Evolutionary conservation across 37 sponge, comb jelly and placozoan species (phyloP), one percentile per base, ranked within the genome.

Genomic region (Cladorhizidae sp.): DNA sequence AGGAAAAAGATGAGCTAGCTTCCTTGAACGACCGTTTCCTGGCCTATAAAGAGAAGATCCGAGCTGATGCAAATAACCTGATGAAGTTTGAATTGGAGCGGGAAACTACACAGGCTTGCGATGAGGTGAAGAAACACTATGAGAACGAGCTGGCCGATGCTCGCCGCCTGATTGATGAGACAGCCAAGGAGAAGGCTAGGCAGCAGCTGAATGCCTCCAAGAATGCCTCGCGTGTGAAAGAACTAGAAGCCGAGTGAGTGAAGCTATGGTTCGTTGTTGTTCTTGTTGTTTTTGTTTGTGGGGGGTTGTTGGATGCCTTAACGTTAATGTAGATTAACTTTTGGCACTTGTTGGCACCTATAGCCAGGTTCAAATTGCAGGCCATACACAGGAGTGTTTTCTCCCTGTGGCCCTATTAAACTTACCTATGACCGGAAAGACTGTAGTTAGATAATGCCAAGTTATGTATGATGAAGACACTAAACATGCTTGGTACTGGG

Each of bases 1-100:
- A 91, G 41, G 97, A 97, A 78, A 97, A 91, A 64, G 94, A 93
- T 35, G 92, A 97, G 74, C 80, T 97, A 0, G 74, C 83, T 73
- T 76, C 82, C 22, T 88, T 97, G 41, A 97, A 97, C 80, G 92
- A 89, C 78, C 89, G 97, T 7, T 83, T 97, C 15, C 73, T 85
- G 29, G 57, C 33, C 68, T 97, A 93, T 85, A 93, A 93, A 38
- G 86, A 89, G 63, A 87, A 84, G 35, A 92, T 97, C 68, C 89
- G 89, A 18, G 64, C 50, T 18, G 92, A 93, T 50, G 69, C 80
- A 57, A n/a, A n/a, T n/a, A n/a, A n/a, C n/a, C 72, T 51, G 22
- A 51, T 86, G 41, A 87, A 89, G 51, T 65, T 74, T 29, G 86
- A 88, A 64, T 49, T 91, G 20, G 67, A 74, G 11, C 52, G 73